phyloP scores from a whole-genome alignment of 2,888 invertebrate species.

The Hylaea fasciaria region DNA sequence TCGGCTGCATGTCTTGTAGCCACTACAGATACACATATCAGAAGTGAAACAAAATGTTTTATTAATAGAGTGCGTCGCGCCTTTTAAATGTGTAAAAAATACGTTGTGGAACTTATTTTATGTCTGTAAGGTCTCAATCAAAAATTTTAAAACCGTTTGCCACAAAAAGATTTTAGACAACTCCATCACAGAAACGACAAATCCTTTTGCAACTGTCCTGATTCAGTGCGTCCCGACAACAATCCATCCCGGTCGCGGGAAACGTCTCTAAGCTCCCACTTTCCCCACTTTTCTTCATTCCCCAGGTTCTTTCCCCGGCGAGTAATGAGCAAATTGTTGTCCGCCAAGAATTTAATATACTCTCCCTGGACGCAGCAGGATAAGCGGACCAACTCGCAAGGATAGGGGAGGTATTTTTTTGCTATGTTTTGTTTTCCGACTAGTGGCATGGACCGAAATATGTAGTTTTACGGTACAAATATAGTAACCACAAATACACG shows the following conservation, averaged over 20 bases:
- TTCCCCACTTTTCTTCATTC: slow-evolving; percentile 17
- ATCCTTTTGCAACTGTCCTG: too few species aligned
- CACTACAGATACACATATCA: too few species aligned
- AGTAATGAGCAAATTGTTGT: slow-evolving; percentile 52
- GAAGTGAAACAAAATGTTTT: too few species aligned
- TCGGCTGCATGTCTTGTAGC: neutral
- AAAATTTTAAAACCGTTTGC: too few species aligned
- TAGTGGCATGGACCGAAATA: slow-evolving; percentile 6
- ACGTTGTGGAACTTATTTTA: too few species aligned
- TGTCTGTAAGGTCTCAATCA: too few species aligned
- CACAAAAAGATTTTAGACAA: too few species aligned
- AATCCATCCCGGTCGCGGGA: slow-evolving; percentile 25
- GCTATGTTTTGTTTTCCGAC: slow-evolving; percentile 30
- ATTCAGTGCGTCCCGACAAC: neutral
- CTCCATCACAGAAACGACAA: too few species aligned
- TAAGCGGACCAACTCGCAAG: slow-evolving; percentile 13
- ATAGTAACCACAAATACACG: neutral
- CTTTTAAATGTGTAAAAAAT: too few species aligned
- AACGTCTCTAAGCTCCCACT: slow-evolving; percentile 38
- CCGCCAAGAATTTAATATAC: slow-evolving; percentile 56
- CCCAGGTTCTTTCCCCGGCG: slow-evolving; percentile 21
- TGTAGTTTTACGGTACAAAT: slow-evolving; percentile 4
- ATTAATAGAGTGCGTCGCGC: too few species aligned
- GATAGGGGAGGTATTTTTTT: slow-evolving; percentile 32
- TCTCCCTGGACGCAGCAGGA: slow-evolving; percentile 23